Conservation (phyloP, 2,113 vertebrate species). For the Mesembrinibis cayennensis region DNA sequence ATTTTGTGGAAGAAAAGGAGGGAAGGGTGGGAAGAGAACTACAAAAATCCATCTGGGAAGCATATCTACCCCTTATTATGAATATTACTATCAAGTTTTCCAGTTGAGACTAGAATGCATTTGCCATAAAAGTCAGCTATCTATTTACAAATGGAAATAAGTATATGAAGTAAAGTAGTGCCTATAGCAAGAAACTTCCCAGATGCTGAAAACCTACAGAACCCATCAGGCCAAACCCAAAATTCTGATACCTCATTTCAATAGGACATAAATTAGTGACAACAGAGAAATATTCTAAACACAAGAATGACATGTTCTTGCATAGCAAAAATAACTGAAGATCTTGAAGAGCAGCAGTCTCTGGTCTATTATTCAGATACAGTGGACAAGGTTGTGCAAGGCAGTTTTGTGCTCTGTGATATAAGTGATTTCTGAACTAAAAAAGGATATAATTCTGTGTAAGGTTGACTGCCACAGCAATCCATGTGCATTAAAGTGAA, state of each 20-base stretch:
- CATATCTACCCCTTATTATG: background rate
- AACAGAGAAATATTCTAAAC: background rate
- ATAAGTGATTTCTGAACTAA: background rate
- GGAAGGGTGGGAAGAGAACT: background rate
- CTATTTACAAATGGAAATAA: background rate
- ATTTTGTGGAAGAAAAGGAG: background rate
- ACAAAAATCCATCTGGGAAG: background rate
- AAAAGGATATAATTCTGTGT: background rate
- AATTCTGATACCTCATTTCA: background rate
- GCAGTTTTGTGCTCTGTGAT: background rate
- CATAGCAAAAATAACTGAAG: background rate
- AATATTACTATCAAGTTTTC: background rate
- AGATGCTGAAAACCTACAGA: background rate
- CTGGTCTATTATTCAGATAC: background rate
- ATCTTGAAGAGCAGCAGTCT: background rate
- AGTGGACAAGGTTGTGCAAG: background rate
- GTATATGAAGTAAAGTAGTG: background rate
- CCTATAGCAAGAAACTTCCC: background rate
- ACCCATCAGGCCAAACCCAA: background rate
- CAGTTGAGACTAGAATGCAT: background rate
- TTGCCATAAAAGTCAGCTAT: background rate
- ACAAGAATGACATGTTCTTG: background rate
- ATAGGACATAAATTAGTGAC: background rate
- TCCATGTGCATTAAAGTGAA: background rate
- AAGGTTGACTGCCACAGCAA: background rate